Conservation (phyloP, 2,888 invertebrate species). For the Tachina fera region DNA sequence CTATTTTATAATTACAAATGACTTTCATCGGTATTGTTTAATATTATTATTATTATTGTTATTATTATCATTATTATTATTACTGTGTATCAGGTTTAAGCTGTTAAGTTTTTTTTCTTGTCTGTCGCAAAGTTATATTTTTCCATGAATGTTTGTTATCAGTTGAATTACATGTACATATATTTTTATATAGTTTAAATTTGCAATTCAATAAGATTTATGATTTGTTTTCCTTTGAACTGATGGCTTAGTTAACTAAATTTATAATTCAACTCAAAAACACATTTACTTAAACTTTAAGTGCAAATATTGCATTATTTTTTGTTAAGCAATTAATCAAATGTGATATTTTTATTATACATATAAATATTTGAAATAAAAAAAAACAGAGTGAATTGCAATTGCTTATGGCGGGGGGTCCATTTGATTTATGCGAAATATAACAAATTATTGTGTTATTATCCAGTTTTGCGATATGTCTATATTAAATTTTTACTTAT, state of each 20-base stretch:
- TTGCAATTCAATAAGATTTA: constrained; percentile 36
- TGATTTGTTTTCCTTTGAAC: constrained; percentile 35
- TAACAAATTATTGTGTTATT: neutral
- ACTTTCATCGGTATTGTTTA: constrained; percentile 49
- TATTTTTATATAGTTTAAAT: constrained; percentile 7
- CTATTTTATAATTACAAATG: constrained; percentile 56
- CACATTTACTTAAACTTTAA: constrained; percentile 27
- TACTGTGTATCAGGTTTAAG: constrained; percentile 34
- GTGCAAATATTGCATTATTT: constrained; percentile 24
- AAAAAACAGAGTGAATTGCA: constrained; percentile 20
- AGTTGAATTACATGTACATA: constrained; percentile 16
- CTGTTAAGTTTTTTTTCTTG: constrained; percentile 15
- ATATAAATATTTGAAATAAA: constrained; percentile 17
- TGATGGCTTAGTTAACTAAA: constrained; percentile 11
- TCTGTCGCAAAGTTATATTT: neutral
- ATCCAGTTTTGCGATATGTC: neutral
- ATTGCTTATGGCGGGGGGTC: constrained; percentile 17
- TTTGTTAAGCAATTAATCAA: constrained; percentile 55
- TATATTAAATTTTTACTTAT: neutral
- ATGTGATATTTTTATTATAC: constrained; percentile 7
- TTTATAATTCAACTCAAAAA: constrained; percentile 39
- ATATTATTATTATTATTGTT: too few relatives aligned
- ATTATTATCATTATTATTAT: too few relatives aligned
- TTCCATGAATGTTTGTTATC: constrained; percentile 27
- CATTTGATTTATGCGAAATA: constrained; percentile 42